Evolutionary conservation across 2,888 invertebrate species (phyloP).

Genomic region (Anodontia alba): DNA sequence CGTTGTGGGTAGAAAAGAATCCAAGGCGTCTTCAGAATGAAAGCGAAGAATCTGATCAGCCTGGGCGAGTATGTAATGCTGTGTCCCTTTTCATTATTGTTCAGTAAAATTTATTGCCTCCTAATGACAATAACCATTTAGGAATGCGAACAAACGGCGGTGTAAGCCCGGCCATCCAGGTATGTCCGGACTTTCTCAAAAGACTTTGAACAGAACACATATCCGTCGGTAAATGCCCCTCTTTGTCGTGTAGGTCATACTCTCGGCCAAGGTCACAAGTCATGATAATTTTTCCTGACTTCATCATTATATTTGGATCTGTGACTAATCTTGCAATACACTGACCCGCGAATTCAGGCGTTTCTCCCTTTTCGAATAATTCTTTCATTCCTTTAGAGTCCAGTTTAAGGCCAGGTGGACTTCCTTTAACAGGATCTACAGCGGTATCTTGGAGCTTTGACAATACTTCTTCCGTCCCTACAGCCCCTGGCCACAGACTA

Average conservation of each 20-base stretch:
- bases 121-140: too few relatives aligned
- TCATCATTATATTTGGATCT: slow-evolving; percentile 81
- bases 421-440: neutral
- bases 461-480: slow-evolving; percentile 82
- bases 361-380: slow-evolving; percentile 66
- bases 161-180: too few relatives aligned
- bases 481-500: slow-evolving; percentile 85
- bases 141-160: too few relatives aligned
- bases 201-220: slow-evolving; percentile 29
- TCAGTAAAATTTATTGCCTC: slow-evolving; percentile 44
- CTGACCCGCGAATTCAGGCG: slow-evolving; percentile 76
- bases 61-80: too few relatives aligned
- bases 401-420: neutral
- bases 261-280: slow-evolving; percentile 84
- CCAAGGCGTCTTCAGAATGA: too few relatives aligned
- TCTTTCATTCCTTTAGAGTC: slow-evolving; percentile 5
- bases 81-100: too few relatives aligned
- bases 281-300: slow-evolving; percentile 82
- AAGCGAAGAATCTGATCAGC: too few relatives aligned
- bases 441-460: neutral
- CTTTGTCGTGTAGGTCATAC: slow-evolving; percentile 84
- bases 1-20: too few relatives aligned
- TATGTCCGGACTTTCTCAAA: slow-evolving; percentile 15
- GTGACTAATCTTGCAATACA: slow-evolving; percentile 72
- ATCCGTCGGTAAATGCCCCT: slow-evolving; percentile 72